These are phyloP conservation scores for Norana najaformis DNA, from an alignment of 2,888 invertebrate genomes.

Conservation along the genomic window DNA sequence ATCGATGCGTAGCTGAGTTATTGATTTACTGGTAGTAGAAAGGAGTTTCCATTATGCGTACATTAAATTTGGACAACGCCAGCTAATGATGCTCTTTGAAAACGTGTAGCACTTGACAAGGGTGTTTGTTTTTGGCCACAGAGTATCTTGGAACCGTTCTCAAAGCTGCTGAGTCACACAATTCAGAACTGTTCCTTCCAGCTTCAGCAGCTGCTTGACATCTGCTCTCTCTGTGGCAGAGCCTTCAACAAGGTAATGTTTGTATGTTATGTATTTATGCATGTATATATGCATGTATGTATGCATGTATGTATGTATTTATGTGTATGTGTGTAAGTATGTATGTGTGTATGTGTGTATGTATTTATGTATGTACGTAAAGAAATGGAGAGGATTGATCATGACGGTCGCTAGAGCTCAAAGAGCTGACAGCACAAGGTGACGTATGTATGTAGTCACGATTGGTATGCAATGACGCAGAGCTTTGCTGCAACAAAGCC, in stretches of 20 bases:
- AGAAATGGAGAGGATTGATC: too few relatives aligned
- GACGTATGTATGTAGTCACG: background rate
- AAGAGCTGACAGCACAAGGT: too few relatives aligned
- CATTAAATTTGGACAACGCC: background rate
- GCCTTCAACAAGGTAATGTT: constrained; percentile 79
- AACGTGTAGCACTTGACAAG: background rate
- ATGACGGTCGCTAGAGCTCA: too few relatives aligned
- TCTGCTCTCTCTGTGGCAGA: constrained; percentile 86
- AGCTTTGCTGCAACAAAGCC: too few relatives aligned
- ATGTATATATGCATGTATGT: too few relatives aligned
- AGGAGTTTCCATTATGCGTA: too few relatives aligned
- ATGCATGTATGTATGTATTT: background rate
- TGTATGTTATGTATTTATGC: constrained; percentile 65
- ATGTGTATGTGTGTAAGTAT: background rate
- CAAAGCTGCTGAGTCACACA: constrained; percentile 89
- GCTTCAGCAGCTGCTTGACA: constrained; percentile 73
- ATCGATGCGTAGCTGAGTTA: too few relatives aligned
- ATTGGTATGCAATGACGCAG: too few relatives aligned
- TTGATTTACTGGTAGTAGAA: too few relatives aligned
- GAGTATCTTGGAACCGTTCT: constrained; percentile 84
- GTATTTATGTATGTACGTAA: background rate
- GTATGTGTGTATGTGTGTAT: background rate
- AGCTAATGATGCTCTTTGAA: background rate
- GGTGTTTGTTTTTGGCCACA: constrained; percentile 42
- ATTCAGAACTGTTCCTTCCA: constrained; percentile 85